phyloP scores from a whole-genome alignment of 2,113 vertebrate species.

The Forbesichthys agassizii region DNA sequence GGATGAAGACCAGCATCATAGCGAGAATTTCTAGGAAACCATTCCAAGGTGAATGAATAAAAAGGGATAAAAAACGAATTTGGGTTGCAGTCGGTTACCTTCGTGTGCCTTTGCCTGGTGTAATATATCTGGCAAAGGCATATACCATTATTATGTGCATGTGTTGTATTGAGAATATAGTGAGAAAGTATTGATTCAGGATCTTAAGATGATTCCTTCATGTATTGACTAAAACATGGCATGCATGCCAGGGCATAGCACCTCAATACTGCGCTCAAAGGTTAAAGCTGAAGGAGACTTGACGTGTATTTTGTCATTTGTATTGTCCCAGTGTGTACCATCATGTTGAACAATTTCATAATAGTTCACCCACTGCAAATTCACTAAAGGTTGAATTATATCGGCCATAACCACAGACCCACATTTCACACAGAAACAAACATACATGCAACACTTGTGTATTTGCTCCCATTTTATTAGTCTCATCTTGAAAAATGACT shows the following conservation, averaged over 20 bases:
- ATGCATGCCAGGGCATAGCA: conserved; percentile 5
- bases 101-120: too few relatives aligned
- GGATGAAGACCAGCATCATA: too few relatives aligned
- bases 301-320: conserved; percentile 10
- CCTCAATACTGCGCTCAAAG: conserved; percentile 24
- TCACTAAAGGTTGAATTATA: not conserved
- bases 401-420: not conserved
- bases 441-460: too few relatives aligned
- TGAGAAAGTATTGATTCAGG: conserved; percentile 19
- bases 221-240: conserved; percentile 3
- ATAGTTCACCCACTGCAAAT: not conserved
- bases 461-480: too few relatives aligned
- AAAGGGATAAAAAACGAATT: too few relatives aligned
- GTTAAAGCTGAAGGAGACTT: conserved; percentile 2
- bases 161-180: too few relatives aligned
- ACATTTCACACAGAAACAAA: not conserved
- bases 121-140: too few relatives aligned
- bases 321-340: conserved; percentile 20
- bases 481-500: too few relatives aligned
- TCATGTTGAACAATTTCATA: conserved; percentile 15
- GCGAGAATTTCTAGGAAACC: too few relatives aligned
- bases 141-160: too few relatives aligned
- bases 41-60: too few relatives aligned
- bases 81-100: too few relatives aligned
- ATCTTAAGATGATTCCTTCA: conserved; percentile 8